These are phyloP conservation scores for Parauchenoglanis ngamensis DNA, from an alignment of 2,797 vertebrate species.

Conservation along the genomic window DNA sequence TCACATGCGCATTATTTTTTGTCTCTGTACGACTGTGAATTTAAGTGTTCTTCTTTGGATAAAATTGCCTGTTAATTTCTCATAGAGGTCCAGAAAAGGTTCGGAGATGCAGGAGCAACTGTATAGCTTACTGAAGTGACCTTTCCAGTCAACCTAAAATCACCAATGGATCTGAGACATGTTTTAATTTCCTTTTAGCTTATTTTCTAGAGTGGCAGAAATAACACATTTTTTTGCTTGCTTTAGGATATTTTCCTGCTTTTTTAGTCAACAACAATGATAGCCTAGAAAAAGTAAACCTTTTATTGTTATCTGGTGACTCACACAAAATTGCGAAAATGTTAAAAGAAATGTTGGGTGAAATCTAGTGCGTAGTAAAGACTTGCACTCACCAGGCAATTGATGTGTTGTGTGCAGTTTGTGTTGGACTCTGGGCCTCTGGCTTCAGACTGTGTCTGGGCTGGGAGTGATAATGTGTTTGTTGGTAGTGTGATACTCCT, in stretches of 20 bases:
- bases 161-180: neutral
- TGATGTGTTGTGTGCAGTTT: slow-evolving; percentile 88
- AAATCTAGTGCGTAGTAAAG: neutral
- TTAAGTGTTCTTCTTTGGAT: slow-evolving; percentile 28
- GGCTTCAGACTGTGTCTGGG: slow-evolving; percentile 81
- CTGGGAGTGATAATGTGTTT: slow-evolving; percentile 65
- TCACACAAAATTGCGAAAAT: neutral
- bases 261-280: neutral
- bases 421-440: slow-evolving; percentile 84
- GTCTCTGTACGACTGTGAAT: neutral
- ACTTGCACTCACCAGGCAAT: slow-evolving; percentile 87
- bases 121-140: neutral
- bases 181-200: neutral
- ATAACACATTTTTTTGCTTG: neutral
- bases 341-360: neutral
- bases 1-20: neutral
- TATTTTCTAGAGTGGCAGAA: neutral
- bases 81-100: slow-evolving; percentile 31
- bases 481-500: slow-evolving; percentile 42
- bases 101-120: neutral
- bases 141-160: neutral
- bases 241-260: neutral
- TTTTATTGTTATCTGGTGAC: neutral
- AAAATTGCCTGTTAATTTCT: slow-evolving; percentile 37
- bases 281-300: neutral